Evolutionary conservation across 2,888 invertebrate genomes (phyloP).

Genomic region (Xanthostigma xanthostigma): DNA sequence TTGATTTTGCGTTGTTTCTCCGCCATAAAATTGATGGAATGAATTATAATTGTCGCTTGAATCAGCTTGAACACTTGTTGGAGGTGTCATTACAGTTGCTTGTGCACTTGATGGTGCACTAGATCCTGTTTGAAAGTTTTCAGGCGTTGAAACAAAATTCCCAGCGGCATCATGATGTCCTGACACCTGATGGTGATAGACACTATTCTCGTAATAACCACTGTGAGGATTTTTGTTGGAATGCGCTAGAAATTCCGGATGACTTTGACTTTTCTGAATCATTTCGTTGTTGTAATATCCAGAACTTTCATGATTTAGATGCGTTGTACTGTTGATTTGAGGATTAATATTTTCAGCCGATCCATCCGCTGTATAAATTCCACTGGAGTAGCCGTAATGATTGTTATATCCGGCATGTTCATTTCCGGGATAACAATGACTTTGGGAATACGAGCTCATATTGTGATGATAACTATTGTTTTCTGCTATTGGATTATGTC

Average conservation of each 20-base stretch:
- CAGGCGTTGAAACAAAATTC: slow-evolving; percentile 26
- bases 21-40: slow-evolving; percentile 55
- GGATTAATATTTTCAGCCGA: slow-evolving; percentile 19
- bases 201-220: slow-evolving; percentile 41
- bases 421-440: slow-evolving; percentile 23
- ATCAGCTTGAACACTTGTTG: slow-evolving; percentile 40
- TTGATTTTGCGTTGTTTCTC: slow-evolving; percentile 25
- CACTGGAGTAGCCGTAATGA: slow-evolving; percentile 23
- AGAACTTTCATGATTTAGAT: slow-evolving; percentile 19
- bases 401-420: slow-evolving; percentile 23
- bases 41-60: slow-evolving; percentile 50
- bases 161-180: slow-evolving; percentile 34
- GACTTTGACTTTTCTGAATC: slow-evolving; percentile 22
- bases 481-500: slow-evolving; percentile 29
- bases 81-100: slow-evolving; percentile 42
- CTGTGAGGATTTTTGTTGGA: slow-evolving; percentile 16
- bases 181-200: slow-evolving; percentile 27
- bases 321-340: slow-evolving; percentile 18
- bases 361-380: slow-evolving; percentile 23
- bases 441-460: slow-evolving; percentile 19
- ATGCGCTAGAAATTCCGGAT: slow-evolving; percentile 18
- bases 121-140: slow-evolving; percentile 30
- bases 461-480: slow-evolving; percentile 20
- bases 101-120: slow-evolving; percentile 28
- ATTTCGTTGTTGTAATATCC: slow-evolving; percentile 25